These are phyloP conservation scores for Diarsia rubi DNA, from an alignment of 2,888 invertebrate genomes.

Conservation along the genomic window DNA sequence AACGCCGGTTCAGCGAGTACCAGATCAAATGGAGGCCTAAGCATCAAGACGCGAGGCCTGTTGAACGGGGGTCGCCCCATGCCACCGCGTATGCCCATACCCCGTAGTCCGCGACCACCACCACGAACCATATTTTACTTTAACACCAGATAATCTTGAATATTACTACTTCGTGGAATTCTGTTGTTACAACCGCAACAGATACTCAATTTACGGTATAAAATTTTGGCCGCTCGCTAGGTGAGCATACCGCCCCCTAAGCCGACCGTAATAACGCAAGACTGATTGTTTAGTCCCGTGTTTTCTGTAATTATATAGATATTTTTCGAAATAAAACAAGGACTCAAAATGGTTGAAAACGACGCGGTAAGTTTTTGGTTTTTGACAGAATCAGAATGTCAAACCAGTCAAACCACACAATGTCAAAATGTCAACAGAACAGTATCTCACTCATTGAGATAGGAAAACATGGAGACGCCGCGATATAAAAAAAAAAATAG, in stretches of 20 bases:
- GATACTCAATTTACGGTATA: background rate
- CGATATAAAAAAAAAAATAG: too few species aligned
- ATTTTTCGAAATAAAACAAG: background rate
- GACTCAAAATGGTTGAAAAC: conserved; percentile 4
- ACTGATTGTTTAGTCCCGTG: background rate
- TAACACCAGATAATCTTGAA: background rate
- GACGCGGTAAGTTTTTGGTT: background rate
- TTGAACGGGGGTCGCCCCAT: conserved; percentile 90
- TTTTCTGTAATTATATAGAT: background rate
- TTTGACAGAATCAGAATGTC: background rate
- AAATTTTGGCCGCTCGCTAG: background rate
- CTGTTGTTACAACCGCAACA: background rate
- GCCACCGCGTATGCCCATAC: conserved; percentile 92
- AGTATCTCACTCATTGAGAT: too few species aligned
- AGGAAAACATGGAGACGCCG: too few species aligned
- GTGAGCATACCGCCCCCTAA: background rate
- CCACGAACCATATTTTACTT: conserved; percentile 92
- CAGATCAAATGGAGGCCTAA: conserved; percentile 96
- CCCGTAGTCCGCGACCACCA: conserved; percentile 92
- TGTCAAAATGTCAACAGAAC: too few species aligned
- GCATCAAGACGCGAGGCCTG: conserved; percentile 84
- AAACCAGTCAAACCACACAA: too few species aligned
- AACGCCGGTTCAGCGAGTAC: conserved; percentile 97
- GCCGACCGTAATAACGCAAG: background rate
- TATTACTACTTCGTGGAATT: background rate